A percentile compares a stretch with the other conserved stretches of the same genome.
Conservation (phyloP, 53 echinoderm and acorn worm genomes). For the Actinopyga echinites region DNA sequence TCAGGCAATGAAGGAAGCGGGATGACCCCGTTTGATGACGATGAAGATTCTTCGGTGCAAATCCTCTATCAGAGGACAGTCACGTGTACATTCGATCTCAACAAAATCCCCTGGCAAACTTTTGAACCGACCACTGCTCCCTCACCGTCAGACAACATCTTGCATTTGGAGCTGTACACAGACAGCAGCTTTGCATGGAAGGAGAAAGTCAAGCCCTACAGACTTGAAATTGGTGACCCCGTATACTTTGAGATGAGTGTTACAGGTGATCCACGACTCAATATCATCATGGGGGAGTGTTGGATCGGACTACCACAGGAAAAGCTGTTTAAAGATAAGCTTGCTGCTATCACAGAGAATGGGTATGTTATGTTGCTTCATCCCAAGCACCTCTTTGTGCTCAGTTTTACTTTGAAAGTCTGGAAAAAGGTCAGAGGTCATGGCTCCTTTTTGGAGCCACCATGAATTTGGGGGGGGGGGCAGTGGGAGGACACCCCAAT, state of each 20-base stretch:
- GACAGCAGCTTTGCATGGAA: slow-evolving; percentile 15
- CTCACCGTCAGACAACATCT: neutral
- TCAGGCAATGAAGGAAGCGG: slow-evolving; percentile 2
- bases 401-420: no score
- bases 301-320: slow-evolving; percentile 32
- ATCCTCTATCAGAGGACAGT: neutral
- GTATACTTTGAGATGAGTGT: slow-evolving; percentile 58
- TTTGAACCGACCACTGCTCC: neutral
- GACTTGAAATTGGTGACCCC: slow-evolving; percentile 47
- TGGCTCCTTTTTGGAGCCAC: no score
- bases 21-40: neutral
- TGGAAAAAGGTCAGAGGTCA: no score
- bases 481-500: no score
- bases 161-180: slow-evolving; percentile 56
- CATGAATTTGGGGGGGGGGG: no score
- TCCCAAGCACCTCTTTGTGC: no score
- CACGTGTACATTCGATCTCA: neutral
- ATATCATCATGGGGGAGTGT: slow-evolving; percentile 50
- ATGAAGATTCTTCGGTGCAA: neutral
- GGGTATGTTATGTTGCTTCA: no score
- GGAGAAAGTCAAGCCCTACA: slow-evolving; percentile 15
- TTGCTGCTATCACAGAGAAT: neutral
- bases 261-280: slow-evolving; percentile 11
- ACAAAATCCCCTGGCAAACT: neutral
- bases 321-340: neutral